These are phyloP conservation scores for Atrina japonica DNA, from an alignment of 2,888 invertebrate genomes.

Conservation along the genomic window DNA sequence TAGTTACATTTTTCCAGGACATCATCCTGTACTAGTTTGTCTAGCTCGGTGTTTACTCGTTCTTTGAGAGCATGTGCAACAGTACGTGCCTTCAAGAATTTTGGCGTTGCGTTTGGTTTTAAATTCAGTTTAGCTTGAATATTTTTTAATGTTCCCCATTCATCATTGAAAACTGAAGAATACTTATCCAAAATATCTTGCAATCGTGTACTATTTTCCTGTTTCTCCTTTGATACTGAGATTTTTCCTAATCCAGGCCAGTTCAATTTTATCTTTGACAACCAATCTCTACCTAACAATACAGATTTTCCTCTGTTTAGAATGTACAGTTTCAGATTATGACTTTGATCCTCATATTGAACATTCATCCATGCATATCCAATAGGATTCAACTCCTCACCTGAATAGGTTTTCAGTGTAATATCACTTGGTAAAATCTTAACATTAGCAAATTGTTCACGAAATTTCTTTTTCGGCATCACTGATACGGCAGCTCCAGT, in stretches of 20 bases:
- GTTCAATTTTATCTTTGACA: conserved; percentile 1
- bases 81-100: conserved; percentile 29
- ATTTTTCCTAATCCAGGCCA: not conserved
- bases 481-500: conserved; percentile 4
- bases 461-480: not conserved
- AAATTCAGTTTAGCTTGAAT: conserved; percentile 15
- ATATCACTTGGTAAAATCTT: too few species aligned
- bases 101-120: conserved; percentile 19
- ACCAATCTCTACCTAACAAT: conserved; percentile 15
- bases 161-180: conserved; percentile 8
- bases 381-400: too few species aligned
- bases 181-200: not conserved
- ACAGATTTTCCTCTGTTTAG: too few species aligned
- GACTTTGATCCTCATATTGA: too few species aligned
- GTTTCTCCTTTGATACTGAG: not conserved
- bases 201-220: too few species aligned
- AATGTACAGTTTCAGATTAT: too few species aligned
- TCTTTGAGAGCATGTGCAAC: conserved; percentile 24
- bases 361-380: too few species aligned
- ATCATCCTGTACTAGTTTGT: conserved; percentile 20
- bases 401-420: too few species aligned
- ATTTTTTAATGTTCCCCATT: conserved; percentile 6
- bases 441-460: conserved; percentile 1
- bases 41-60: conserved; percentile 13
- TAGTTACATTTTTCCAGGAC: conserved; percentile 10